Base-by-base conservation (phyloP, 2,113 vertebrate genomes). In the Spermophilus dauricus region DNA sequence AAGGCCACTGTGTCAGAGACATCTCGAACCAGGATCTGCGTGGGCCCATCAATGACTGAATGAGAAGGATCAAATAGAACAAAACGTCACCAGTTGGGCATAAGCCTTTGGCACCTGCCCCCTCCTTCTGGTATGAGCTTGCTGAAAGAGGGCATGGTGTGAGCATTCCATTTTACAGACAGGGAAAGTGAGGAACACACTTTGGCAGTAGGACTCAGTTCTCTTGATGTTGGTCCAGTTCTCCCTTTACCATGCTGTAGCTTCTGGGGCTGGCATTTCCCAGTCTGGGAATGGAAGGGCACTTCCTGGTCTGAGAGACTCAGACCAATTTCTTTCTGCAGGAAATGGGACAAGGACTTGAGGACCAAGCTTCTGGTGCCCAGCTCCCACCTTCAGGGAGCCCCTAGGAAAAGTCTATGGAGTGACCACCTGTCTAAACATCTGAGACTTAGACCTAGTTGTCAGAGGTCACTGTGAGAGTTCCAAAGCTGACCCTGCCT, bases 1-100 rank as follows among this genome's bases (percentile, higher is more conserved):
- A 99, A 99, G 48, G 99, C 99, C 97, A 99, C 99, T 0, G 99
- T 99, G 98, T 99, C 99, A 0, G 99, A 99, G 93, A 99, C 99
- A 0, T 99, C 99, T 12, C 99, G 99, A 89, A 99, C 99, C 67
- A 99, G 97, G 97, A 99, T 99, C 98, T 99, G 99, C 0, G 99
- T 99, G 0, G 99, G 99, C 24, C 99, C 99, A 0, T 99, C 99
- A 0, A 99, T 99, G 97, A 99, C 99, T 99, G 34, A 37, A 87
- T 56, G 53, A 67, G 70, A 86, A 93, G 34, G 82, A 61, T 69
- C 65, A 28, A n/a, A 89, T 0, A 89, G 80, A 81, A 90, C 6
- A 56, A 16, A 37, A n/a, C 7, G 17, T 70, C 45, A 45, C 45
- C 42, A 53, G 39, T 24, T 69, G 75, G 92, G 76, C 75, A 51